phyloP scores from a whole-genome alignment of 2,797 vertebrate species.

The Anableps anableps region DNA sequence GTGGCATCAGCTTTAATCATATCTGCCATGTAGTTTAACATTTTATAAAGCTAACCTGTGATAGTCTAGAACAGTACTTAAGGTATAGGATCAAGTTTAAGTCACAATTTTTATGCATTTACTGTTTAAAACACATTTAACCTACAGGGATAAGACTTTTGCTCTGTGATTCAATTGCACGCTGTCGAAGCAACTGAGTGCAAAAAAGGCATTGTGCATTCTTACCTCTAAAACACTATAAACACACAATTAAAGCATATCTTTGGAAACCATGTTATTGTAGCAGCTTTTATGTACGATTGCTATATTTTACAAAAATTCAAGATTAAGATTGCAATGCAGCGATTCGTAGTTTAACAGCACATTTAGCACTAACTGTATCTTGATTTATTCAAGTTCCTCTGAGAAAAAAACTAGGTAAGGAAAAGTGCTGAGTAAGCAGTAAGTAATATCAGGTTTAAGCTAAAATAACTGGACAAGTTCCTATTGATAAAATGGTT shows the following conservation, averaged over 20 bases:
- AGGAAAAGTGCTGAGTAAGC: conserved; percentile 56
- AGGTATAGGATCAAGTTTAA: conserved; percentile 57
- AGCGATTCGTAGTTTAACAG: conserved; percentile 23
- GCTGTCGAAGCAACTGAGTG: conserved; percentile 57
- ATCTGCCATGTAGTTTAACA: conserved; percentile 43
- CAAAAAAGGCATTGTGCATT: conserved; percentile 57
- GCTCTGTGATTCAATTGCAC: conserved; percentile 51
- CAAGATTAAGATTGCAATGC: conserved; percentile 26
- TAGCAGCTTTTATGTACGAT: conserved; percentile 70
- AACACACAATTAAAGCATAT: conserved; percentile 57
- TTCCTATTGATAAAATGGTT: conserved; percentile 46
- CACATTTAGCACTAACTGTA: conserved; percentile 22
- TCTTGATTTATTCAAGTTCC: conserved; percentile 46
- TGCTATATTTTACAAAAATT: conserved; percentile 46
- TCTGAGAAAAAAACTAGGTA: conserved; percentile 38
- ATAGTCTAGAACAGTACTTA: conserved; percentile 49
- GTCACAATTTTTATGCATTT: conserved; percentile 47
- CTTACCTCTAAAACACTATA: conserved; percentile 45
- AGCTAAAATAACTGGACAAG: conserved; percentile 54
- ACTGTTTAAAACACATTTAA: conserved; percentile 60
- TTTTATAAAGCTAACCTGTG: conserved; percentile 46
- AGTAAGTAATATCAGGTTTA: conserved; percentile 59
- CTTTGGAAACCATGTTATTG: conserved; percentile 58
- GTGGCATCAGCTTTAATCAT: conserved; percentile 66
- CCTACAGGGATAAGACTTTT: conserved; percentile 32